A percentile compares a stretch with the other conserved stretches of the same genome.
These are phyloP conservation scores for Natator depressus DNA, from an alignment of 2,113 vertebrate species.

Conservation along the genomic window DNA sequence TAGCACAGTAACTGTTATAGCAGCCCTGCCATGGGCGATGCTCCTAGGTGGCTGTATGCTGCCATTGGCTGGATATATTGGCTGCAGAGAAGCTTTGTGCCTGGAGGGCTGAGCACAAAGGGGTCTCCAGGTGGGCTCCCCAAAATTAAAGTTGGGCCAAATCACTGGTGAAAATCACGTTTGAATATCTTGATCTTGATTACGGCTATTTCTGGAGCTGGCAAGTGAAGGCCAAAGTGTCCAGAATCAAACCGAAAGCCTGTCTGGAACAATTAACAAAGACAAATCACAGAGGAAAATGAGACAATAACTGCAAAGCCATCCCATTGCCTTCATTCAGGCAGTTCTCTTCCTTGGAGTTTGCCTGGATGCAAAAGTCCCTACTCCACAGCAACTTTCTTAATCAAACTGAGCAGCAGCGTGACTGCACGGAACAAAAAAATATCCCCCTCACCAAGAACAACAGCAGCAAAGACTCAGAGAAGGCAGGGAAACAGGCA, in stretches of 20 bases:
- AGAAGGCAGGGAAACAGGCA: constrained; percentile 55
- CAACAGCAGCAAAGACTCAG: not conserved
- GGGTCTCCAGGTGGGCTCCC: not conserved
- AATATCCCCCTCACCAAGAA: not conserved
- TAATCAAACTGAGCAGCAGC: not conserved
- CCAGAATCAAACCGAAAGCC: not conserved
- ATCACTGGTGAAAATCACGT: not conserved
- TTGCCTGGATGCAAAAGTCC: not conserved
- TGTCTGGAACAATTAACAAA: not conserved
- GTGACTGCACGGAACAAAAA: not conserved
- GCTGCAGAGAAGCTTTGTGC: too few species aligned
- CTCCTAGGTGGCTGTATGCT: not conserved
- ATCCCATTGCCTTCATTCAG: fast-evolving
- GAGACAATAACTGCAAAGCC: not conserved
- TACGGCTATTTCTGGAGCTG: not conserved
- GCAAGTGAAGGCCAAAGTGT: not conserved
- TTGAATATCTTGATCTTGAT: not conserved
- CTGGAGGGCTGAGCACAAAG: not conserved
- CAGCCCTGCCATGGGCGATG: too few species aligned
- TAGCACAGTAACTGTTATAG: too few species aligned
- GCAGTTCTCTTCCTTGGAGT: not conserved
- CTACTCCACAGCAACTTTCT: not conserved
- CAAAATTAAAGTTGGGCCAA: not conserved
- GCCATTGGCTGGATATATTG: not conserved
- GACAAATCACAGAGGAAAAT: not conserved